Evolutionary conservation across 2,797 vertebrate species (phyloP), one percentile per base, ranked within the genome.

Genomic region (Hoplostethus mediterraneus): DNA sequence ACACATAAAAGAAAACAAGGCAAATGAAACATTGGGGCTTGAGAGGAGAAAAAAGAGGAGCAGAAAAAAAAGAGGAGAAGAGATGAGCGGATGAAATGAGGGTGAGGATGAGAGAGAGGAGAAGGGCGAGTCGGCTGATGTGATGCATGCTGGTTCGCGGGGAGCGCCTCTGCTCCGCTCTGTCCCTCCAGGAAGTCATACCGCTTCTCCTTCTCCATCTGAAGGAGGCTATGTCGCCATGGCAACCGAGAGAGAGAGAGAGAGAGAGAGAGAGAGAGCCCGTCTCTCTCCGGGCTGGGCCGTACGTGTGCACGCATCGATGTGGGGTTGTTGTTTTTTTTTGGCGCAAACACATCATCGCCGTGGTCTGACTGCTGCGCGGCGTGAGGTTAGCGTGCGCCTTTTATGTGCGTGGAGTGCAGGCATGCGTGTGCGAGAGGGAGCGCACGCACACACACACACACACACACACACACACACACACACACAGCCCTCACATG

Each of bases 171-270:
- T 55, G 63, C 42, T 74, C 57, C 59, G 68, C 86, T 82, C 77
- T 64, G 73, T 90, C 87, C 90, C 92, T 94, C 89, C 89, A 91
- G 90, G 92, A 93, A 93, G 91, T 92, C 90, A 62, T 83, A 77
- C 62, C 67, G 80, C 85, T 88, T 85, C 89, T 92, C 73, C 86
- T 88, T 88, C 85, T 93, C 89, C 79, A 75, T 85, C 85, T 81
- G 81, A 92, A 93, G 91, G 86, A 94, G 85, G 89, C 86, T 88
- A 65, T 44, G 89, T 95, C 83, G 82, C 96, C 95, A 97, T 98
- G 95, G 96, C 94, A 96, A 96, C 96, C 92, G 82, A n/a, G n/a
- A n/a, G n/a, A n/a, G n/a, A n/a, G n/a, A n/a, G n/a, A n/a, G n/a
- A n/a, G n/a, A n/a, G n/a, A n/a, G n/a, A n/a, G n/a, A n/a, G n/a